These are phyloP conservation scores for Tenodera sinensis DNA, from an alignment of 2,888 invertebrate species.

Conservation along the genomic window DNA sequence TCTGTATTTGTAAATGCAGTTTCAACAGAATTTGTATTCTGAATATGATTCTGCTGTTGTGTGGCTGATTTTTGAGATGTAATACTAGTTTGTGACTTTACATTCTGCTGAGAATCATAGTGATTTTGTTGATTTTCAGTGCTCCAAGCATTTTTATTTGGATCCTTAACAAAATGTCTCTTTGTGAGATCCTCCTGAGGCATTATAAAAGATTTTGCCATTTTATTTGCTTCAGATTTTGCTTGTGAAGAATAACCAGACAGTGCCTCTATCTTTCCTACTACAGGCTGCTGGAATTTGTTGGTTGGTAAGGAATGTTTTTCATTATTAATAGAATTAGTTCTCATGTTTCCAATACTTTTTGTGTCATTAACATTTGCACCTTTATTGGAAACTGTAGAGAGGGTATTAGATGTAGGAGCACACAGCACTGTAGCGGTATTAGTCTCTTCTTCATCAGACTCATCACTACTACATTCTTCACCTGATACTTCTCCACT, in stretches of 20 bases:
- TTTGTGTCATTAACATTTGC: not conserved
- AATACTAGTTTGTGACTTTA: not conserved
- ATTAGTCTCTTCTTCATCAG: slow-evolving; percentile 27
- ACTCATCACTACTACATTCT: slow-evolving; percentile 32
- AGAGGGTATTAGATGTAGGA: not conserved
- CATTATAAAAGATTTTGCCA: not conserved
- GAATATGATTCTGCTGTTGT: not conserved
- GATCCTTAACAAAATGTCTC: not conserved
- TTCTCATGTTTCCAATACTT: not conserved
- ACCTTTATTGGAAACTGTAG: not conserved
- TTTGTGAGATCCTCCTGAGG: not conserved
- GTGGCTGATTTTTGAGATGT: not conserved
- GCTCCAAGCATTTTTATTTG: not conserved
- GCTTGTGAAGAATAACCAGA: not conserved
- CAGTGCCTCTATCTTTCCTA: not conserved
- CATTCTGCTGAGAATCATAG: not conserved
- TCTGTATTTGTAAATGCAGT: not conserved
- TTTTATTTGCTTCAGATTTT: not conserved
- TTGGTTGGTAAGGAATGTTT: not conserved
- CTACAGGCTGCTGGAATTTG: not conserved
- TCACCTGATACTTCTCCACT: slow-evolving; percentile 33
- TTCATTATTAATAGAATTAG: not conserved
- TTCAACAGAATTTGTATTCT: not conserved
- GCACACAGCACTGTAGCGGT: slow-evolving; percentile 17
- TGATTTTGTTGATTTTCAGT: not conserved